Evolutionary conservation across 2,888 invertebrate genomes (phyloP).

Genomic region (Heterodera filipjevi): DNA sequence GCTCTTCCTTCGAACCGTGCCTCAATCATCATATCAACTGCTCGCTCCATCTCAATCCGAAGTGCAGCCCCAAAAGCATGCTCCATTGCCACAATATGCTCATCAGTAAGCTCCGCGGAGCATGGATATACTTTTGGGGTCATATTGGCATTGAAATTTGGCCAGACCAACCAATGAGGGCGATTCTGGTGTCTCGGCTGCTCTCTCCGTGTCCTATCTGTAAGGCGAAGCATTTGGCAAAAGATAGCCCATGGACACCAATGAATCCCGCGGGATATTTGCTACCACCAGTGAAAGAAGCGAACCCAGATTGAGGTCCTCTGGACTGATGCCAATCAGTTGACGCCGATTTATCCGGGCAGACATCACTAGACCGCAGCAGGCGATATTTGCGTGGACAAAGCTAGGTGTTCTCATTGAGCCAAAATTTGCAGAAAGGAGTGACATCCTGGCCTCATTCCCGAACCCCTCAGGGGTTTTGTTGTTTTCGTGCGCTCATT

Average conservation of each 20-base stretch:
- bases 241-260: not conserved
- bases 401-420: not conserved
- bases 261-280: not conserved
- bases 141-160: not conserved
- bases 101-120: not conserved
- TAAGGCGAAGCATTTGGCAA: not conserved
- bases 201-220: not conserved
- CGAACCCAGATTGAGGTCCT: not conserved
- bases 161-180: not conserved
- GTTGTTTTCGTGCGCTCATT: not conserved
- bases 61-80: not conserved
- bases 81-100: not conserved
- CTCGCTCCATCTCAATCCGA: not conserved
- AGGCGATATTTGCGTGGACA: not conserved
- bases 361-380: not conserved
- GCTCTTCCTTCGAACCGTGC: not conserved
- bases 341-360: not conserved
- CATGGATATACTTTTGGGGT: not conserved
- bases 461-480: not conserved
- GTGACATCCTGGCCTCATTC: not conserved
- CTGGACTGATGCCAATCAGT: not conserved
- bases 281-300: not conserved
- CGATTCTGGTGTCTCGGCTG: not conserved
- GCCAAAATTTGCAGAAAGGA: not conserved
- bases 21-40: not conserved